Evolutionary conservation across 1,140 invertebrate species (phyloP).

Genomic region (Drosophila kikkawai): DNA sequence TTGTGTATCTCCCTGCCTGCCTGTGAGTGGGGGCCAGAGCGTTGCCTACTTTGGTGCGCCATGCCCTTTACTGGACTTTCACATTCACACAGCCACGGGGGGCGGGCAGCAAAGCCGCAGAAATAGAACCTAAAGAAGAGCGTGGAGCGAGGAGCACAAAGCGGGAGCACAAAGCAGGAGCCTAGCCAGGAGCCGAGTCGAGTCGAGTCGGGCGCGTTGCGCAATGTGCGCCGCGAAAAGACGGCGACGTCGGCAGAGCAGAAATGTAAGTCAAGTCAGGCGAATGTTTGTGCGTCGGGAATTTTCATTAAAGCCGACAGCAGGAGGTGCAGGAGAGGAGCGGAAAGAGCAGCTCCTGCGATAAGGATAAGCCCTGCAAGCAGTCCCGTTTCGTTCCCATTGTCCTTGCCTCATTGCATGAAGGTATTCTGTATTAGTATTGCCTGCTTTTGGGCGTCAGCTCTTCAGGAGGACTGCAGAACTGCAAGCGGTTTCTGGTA

Average conservation of each 20-base stretch:
- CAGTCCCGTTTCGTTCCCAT: neutral
- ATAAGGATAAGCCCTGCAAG: conserved; percentile 12
- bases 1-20: conserved; percentile 19
- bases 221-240: conserved; percentile 65
- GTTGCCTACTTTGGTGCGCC: conserved; percentile 74
- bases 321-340: conserved; percentile 15
- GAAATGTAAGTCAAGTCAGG: conserved; percentile 65
- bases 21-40: conserved; percentile 6
- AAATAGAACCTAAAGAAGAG: conserved; percentile 27
- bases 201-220: conserved; percentile 59
- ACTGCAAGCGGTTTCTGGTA: conserved; percentile 22
- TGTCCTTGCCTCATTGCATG: conserved; percentile 8
- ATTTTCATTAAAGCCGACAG: conserved; percentile 29
- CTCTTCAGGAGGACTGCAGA: conserved; percentile 12
- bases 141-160: conserved; percentile 9
- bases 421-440: neutral
- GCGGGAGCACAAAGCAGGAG: conserved; percentile 17
- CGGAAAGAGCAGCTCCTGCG: conserved; percentile 2
- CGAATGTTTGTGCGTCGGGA: conserved; percentile 34
- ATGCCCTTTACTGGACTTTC: conserved; percentile 45
- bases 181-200: conserved; percentile 35
- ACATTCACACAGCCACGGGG: conserved; percentile 9
- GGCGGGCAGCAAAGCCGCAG: conserved; percentile 36
- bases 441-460: conserved; percentile 47
- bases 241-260: conserved; percentile 57